Evolutionary conservation across 2,888 invertebrate genomes (phyloP).

Genomic region (Gymnoscelis rufifasciata): DNA sequence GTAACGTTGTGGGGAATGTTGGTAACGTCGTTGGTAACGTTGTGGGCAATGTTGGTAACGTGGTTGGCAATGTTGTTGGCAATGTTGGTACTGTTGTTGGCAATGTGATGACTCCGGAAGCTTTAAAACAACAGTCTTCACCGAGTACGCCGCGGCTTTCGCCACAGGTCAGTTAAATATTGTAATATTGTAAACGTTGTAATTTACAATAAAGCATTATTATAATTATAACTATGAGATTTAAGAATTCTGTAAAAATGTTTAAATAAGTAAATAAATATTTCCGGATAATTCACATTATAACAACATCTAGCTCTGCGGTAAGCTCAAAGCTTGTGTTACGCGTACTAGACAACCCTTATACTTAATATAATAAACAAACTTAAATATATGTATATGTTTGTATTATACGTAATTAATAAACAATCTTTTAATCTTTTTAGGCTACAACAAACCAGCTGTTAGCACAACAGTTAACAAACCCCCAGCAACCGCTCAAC

Average conservation of each 20-base stretch:
- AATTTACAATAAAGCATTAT: no score
- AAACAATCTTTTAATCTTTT: slow-evolving; percentile 9
- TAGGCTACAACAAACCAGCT: slow-evolving; percentile 74
- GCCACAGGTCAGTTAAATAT: slow-evolving; percentile 52
- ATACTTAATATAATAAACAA: no score
- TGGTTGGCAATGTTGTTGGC: slow-evolving; percentile 38
- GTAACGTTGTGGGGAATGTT: no score
- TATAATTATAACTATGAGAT: no score
- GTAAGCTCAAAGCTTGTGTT: no score
- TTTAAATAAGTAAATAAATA: no score
- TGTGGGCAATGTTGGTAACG: slow-evolving; percentile 44
- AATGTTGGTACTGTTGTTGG: slow-evolving; percentile 34
- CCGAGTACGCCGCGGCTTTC: slow-evolving; percentile 65
- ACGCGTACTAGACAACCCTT: no score
- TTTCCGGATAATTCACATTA: no score
- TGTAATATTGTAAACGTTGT: no score
- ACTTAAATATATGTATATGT: no score
- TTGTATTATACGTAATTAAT: not conserved
- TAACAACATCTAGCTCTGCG: no score
- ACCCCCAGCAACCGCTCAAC: slow-evolving; percentile 73
- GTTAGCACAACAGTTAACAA: slow-evolving; percentile 71
- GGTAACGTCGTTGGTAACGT: slow-evolving; percentile 36
- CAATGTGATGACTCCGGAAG: slow-evolving; percentile 47
- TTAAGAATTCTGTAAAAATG: no score
- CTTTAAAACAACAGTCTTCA: slow-evolving; percentile 65